Base-by-base conservation (phyloP, 2,113 vertebrate genomes). In the Genyomyrus donnyi region DNA sequence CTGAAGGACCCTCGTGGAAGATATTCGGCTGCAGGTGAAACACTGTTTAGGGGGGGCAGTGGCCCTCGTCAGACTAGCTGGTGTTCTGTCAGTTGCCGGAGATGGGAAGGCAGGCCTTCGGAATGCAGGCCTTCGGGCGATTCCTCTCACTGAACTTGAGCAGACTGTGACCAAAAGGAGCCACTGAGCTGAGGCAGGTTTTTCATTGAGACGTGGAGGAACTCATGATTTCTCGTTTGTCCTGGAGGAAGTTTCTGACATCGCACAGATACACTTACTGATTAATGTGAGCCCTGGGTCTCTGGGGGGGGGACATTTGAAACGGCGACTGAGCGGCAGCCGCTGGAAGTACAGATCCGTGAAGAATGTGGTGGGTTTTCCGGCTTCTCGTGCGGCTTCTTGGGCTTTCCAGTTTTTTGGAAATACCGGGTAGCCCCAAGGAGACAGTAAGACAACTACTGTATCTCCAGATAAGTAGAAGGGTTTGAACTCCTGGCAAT, bases 141-240 rank as follows among this genome's bases (percentile, higher is more conserved):
- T 24, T 52, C 19, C 48, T 45, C 5, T 83, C 39, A 19, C 46
- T 8, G 74, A 83, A 83, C 15, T 45, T 83, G 17, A 45, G 35
- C 35, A 83, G 77, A 83, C 35, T 19, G 19, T 42, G 17, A 53
- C 48, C 31, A 5, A 48, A 17, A 83, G 89, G 90, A 90, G 88
- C 89, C 91, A 35, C 90, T 87, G 88, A 92, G 92, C 50, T 39
- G 80, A 31, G 10, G 45, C 90, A 90, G 93, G 86, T 77, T 70
- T 87, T 93, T 93, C 90, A 93, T 92, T 91, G 91, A 91, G 89
- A 93, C 91, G 90, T 93, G 87, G 90, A 77, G n/a, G 90, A 91
- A 91, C 92, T 84, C 90, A 88, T 39, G 89, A 45, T 87, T 90
- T 89, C 11, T 48, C 89, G 89, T 90, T 91, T 90, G 90, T 91